Percentiles rank a stretch among this genome's conserved stretches.
Conservation (phyloP, 2,888 invertebrate species). For the Anorthoa munda region DNA sequence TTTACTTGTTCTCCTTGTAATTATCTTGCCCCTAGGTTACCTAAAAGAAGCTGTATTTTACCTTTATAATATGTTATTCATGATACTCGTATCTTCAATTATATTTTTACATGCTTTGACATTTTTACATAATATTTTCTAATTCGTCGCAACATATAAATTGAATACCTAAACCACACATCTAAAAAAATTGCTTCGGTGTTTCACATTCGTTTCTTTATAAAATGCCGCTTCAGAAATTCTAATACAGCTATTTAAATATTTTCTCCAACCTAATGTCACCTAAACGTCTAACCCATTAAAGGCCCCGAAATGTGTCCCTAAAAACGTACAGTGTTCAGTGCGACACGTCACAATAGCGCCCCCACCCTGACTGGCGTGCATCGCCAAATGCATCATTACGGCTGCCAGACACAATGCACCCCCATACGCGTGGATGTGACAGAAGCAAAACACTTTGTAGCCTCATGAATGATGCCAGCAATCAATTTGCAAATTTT, state of each 20-base stretch:
- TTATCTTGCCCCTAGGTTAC: conserved; percentile 3
- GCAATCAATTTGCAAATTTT: conserved; percentile 66
- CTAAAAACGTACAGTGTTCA: conserved; percentile 61
- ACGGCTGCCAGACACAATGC: conserved; percentile 75
- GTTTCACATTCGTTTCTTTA: background rate
- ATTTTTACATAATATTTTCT: background rate
- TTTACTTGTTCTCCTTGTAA: conserved; percentile 27
- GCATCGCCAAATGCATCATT: conserved; percentile 83
- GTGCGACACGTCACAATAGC: conserved; percentile 66
- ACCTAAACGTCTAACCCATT: conserved; percentile 64
- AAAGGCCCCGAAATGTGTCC: conserved; percentile 54
- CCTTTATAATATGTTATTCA: background rate
- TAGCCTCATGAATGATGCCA: conserved; percentile 63
- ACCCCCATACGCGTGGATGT: conserved; percentile 67
- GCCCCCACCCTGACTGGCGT: conserved; percentile 64
- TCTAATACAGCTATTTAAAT: conserved; percentile 19
- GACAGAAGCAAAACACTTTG: conserved; percentile 65
- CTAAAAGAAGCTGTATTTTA: background rate
- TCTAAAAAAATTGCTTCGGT: background rate
- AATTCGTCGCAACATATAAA: background rate
- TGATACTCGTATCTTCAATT: background rate
- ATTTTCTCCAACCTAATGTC: conserved; percentile 35
- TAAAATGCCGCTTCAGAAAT: background rate
- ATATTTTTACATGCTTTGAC: background rate
- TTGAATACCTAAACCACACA: background rate